Evolutionary conservation across 2,888 invertebrate genomes (phyloP).

Genomic region (Timandra comae): DNA sequence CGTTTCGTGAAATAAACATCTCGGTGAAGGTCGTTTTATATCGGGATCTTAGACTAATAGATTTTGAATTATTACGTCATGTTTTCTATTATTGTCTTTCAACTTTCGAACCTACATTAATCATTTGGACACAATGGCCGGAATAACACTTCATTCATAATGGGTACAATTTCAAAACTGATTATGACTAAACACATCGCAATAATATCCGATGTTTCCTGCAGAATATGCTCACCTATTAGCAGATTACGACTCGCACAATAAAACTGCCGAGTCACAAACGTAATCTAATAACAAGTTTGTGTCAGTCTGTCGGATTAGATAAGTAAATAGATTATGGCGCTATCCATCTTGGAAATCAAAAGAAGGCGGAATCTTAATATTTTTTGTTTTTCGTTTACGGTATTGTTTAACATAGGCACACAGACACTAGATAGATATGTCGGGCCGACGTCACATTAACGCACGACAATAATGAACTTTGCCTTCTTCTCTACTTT

Average conservation of each 20-base stretch:
- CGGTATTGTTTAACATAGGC: background rate
- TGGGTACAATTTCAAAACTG: too few species aligned
- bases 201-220: too few species aligned
- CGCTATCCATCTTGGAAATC: slow-evolving; percentile 28
- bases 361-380: slow-evolving; percentile 24
- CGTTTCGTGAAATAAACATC: too few species aligned
- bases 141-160: too few species aligned
- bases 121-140: too few species aligned
- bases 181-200: too few species aligned
- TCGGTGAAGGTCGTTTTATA: too few species aligned
- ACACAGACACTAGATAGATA: slow-evolving; percentile 23
- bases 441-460: slow-evolving; percentile 48
- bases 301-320: slow-evolving; percentile 18
- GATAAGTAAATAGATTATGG: slow-evolving; percentile 19
- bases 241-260: slow-evolving; percentile 16
- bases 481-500: slow-evolving; percentile 29
- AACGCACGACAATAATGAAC: slow-evolving; percentile 35
- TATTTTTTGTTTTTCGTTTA: slow-evolving; percentile 21
- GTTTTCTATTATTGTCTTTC: too few species aligned
- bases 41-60: too few species aligned
- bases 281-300: slow-evolving; percentile 31
- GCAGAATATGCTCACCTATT: slow-evolving; percentile 4
- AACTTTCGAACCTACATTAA: too few species aligned
- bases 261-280: slow-evolving; percentile 21
- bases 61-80: too few species aligned